Evolutionary conservation across 1,140 invertebrate genomes (phyloP), one percentile per base, ranked within the genome.

Genomic region (Lepeophtheirus salmonis): DNA sequence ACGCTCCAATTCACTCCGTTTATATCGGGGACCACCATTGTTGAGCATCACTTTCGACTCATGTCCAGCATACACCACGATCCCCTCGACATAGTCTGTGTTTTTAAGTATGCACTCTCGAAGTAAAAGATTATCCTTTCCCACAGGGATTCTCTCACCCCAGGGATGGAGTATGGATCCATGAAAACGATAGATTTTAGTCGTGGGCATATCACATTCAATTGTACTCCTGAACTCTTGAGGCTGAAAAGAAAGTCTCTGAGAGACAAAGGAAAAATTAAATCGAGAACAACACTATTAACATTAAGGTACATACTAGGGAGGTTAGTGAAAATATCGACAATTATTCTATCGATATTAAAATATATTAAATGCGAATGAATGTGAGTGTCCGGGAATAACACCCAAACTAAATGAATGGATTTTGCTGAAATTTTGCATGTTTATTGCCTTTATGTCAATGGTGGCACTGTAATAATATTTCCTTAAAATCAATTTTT

Each of bases 1-100:
- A 63, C 82, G 78, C 72, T 97, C 94, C 56, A 97, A 74, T 56
- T 83, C 80, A 52, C 89, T 95, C 64, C 89, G 79, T 72, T 97
- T 97, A 71, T 96, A 94, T 64, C 91, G 77, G 62, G 90, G 89
- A 60, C 89, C 89, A 64, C 89, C 86, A 72, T 96, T 97, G 71
- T 96, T 97, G 17, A 97, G 78, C 87, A 97, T 91, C 1, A 91
- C 89, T 75, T 97, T 97, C 1, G 91, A 95, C 75, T 97, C 91
- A 72, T 91, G 89, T 64, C 91, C 89, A 62, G 92, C 89, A 77
- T 97, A 97, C 23, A 98, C 84, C 41, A 97, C 90, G 66, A 98
- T 84, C 60, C 94, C 94, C 70, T 97, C 92, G 41, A 96, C 80
- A 71, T 81, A 96, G 67, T 87, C 83, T 1, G 85, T 84, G 70